Evolutionary conservation across 2,797 vertebrate species (phyloP).

Genomic region (Clarias fuscus): DNA sequence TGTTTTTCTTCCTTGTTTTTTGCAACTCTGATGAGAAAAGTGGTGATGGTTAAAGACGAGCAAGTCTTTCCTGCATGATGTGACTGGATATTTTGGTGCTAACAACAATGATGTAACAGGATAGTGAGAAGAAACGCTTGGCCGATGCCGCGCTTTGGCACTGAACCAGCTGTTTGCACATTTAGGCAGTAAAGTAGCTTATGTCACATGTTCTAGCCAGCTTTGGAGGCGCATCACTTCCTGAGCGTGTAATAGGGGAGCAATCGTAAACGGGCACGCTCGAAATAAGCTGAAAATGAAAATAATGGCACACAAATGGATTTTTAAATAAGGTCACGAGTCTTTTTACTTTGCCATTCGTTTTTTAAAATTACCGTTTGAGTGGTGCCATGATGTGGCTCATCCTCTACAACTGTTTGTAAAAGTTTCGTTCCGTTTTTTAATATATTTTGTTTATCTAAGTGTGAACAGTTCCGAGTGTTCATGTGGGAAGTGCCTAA

Average conservation of each 20-base stretch:
- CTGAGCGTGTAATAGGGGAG: conserved; percentile 9
- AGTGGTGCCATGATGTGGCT: conserved; percentile 52
- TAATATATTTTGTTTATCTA: conserved; percentile 56
- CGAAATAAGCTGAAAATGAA: conserved; percentile 7
- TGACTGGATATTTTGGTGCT: conserved; percentile 49
- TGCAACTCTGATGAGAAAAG: conserved; percentile 18
- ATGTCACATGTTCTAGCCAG: conserved; percentile 24
- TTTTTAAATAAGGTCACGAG: conserved; percentile 24
- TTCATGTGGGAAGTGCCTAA: conserved; percentile 86
- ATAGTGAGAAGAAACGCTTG: conserved; percentile 32
- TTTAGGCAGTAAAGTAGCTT: conserved; percentile 38
- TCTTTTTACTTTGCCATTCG: conserved; percentile 17
- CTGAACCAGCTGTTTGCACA: conserved; percentile 39
- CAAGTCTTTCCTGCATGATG: conserved; percentile 29
- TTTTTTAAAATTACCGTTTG: conserved; percentile 43
- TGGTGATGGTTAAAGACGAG: conserved; percentile 1
- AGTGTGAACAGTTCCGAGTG: conserved; percentile 73
- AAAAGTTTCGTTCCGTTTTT: conserved; percentile 9
- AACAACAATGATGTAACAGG: conserved; percentile 38
- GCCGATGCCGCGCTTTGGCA: conserved; percentile 29
- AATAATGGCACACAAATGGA: conserved; percentile 23
- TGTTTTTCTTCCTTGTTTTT: neutral
- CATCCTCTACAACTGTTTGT: conserved; percentile 45
- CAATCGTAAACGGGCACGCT: conserved; percentile 9
- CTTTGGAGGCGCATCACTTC: conserved; percentile 27